Conservation (phyloP, 1,140 invertebrate genomes). For the Cyclargus thomasi region DNA sequence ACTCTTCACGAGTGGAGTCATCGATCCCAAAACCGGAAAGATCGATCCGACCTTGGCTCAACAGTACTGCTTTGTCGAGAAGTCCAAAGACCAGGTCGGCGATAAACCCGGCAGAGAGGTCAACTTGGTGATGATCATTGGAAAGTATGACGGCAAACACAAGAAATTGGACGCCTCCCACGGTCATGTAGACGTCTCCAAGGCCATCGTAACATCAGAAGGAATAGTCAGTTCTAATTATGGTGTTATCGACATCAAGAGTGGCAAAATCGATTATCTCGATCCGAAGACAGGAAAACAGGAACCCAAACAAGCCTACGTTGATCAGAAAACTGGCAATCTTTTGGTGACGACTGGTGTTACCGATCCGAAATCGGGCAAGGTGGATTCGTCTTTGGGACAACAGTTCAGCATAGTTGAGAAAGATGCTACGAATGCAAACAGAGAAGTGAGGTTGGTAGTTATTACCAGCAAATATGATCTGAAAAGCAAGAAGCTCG, state of each 20-base stretch:
- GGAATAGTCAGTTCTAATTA: conserved; percentile 76
- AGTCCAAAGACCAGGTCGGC: conserved; percentile 56
- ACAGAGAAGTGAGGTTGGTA: conserved; percentile 74
- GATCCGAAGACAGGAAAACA: conserved; percentile 76
- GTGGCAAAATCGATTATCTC: conserved; percentile 73
- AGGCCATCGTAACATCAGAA: conserved; percentile 72
- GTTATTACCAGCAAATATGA: conserved; percentile 77
- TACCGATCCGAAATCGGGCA: conserved; percentile 75
- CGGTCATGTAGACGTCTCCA: conserved; percentile 76
- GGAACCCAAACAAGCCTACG: conserved; percentile 74
- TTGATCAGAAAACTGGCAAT: conserved; percentile 77
- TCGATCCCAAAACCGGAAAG: conserved; percentile 76
- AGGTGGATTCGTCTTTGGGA: conserved; percentile 73
- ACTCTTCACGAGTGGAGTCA: conserved; percentile 70
- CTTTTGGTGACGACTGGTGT: conserved; percentile 75
- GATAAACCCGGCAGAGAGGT: conserved; percentile 66
- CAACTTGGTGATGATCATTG: conserved; percentile 76
- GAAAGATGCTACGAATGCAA: conserved; percentile 76
- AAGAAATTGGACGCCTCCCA: conserved; percentile 76
- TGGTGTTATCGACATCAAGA: conserved; percentile 74
- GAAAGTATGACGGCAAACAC: conserved; percentile 77
- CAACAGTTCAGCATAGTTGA: conserved; percentile 74
- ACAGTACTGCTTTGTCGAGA: conserved; percentile 73
- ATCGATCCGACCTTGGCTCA: conserved; percentile 74
- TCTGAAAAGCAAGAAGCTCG: conserved; percentile 74